Evolutionary conservation across 2,797 vertebrate species (phyloP).

Genomic region (Corythornis leucogaster): DNA sequence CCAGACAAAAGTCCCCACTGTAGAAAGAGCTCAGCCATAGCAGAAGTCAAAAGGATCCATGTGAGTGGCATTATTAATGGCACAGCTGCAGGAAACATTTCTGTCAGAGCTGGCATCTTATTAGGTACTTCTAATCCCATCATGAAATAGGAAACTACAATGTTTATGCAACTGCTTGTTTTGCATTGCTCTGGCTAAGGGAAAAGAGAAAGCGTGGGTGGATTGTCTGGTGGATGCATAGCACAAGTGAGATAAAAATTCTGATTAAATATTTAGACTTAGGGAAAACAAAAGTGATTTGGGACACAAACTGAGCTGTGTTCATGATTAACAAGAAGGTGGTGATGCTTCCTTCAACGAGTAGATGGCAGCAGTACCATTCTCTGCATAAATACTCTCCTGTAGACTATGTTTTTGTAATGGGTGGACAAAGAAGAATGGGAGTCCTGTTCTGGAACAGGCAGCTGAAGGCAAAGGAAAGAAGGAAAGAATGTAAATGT

Average conservation of each 20-base stretch:
- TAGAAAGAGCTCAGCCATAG: background rate
- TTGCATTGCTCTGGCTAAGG: background rate
- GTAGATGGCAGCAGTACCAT: conserved; percentile 53
- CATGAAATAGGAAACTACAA: background rate
- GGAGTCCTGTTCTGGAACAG: background rate
- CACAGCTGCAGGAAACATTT: background rate
- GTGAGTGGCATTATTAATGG: background rate
- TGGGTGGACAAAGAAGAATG: background rate
- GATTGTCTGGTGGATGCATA: background rate
- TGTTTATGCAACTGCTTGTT: background rate
- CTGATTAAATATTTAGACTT: conserved; percentile 36
- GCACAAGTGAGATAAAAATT: background rate
- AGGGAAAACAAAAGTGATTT: background rate
- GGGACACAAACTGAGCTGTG: background rate
- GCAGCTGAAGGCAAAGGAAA: conserved; percentile 23
- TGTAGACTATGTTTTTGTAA: background rate
- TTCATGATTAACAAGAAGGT: background rate
- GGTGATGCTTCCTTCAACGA: background rate
- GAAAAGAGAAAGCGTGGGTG: background rate
- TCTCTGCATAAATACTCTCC: background rate
- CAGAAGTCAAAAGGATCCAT: background rate
- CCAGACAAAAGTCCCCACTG: background rate
- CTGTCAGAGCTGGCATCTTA: background rate
- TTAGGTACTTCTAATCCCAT: background rate
- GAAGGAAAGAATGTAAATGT: background rate